Conservation (phyloP, 2,113 vertebrate species). For the Onychorhynchus coronatus region DNA sequence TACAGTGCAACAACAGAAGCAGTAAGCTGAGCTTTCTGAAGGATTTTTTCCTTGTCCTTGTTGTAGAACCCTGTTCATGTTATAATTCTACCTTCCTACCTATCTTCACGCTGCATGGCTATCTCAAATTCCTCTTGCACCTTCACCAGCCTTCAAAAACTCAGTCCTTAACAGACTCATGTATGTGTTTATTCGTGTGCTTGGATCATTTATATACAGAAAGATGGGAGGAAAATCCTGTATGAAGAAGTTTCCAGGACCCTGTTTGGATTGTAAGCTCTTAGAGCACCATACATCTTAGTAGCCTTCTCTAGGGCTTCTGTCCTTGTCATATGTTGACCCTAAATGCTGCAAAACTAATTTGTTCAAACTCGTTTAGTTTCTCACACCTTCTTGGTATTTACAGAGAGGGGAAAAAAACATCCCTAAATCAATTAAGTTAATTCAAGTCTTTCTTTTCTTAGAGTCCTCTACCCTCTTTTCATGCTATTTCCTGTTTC, state of each 20-base stretch:
- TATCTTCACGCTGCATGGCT: background rate
- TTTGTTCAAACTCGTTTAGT: background rate
- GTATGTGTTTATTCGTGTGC: background rate
- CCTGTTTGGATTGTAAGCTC: rapidly evolving
- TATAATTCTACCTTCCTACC: background rate
- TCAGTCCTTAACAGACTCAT: background rate
- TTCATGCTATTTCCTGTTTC: background rate
- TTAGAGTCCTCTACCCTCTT: background rate
- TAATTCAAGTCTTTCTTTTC: background rate
- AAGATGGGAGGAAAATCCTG: background rate
- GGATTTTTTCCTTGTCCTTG: background rate
- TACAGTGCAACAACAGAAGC: background rate
- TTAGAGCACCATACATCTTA: background rate
- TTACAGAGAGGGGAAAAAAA: background rate
- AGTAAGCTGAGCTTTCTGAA: background rate
- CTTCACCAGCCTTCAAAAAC: background rate
- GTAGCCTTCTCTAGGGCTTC: background rate
- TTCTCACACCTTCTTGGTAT: background rate
- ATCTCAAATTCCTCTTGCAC: background rate
- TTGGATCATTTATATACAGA: background rate
- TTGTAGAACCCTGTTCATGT: background rate
- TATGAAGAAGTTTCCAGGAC: background rate
- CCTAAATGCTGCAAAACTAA: background rate
- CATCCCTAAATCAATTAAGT: background rate
- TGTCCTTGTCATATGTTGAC: background rate